These are phyloP conservation scores for Brachionus plicatilis DNA, from an alignment of 1,140 invertebrate genomes.

Conservation along the genomic window DNA sequence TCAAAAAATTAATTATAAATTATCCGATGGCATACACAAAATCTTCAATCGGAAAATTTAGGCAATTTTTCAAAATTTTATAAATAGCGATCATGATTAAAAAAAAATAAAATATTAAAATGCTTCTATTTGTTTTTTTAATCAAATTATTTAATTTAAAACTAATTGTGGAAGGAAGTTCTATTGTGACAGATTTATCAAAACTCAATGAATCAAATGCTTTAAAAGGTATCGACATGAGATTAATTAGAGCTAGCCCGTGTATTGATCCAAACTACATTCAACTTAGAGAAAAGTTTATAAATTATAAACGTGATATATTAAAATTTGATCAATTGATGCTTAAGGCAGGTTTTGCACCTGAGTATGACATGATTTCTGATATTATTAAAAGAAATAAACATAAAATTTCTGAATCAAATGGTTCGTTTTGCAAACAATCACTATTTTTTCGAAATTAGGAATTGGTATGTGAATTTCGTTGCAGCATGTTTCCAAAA, in stretches of 20 bases:
- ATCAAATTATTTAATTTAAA: not conserved
- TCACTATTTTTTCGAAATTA: not conserved
- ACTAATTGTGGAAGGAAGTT: not conserved
- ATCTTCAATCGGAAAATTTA: not conserved
- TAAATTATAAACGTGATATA: not conserved
- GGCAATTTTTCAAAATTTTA: not conserved
- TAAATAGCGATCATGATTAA: not conserved
- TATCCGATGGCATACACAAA: too few relatives aligned
- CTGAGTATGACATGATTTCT: not conserved
- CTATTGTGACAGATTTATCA: not conserved
- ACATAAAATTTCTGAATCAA: not conserved
- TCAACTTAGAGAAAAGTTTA: not conserved
- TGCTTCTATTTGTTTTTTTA: not conserved
- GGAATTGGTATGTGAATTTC: not conserved
- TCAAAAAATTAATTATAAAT: not conserved
- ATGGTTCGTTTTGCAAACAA: not conserved
- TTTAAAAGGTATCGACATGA: not conserved
- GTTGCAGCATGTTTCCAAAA: not conserved
- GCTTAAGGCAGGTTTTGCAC: not conserved
- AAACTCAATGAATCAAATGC: not conserved
- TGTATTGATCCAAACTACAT: not conserved
- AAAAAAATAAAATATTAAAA: not conserved
- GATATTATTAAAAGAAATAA: not conserved
- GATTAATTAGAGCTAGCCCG: not conserved
- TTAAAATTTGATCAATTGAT: not conserved